Conservation (phyloP, 2,113 vertebrate species). For the Lipotes vexillifer region DNA sequence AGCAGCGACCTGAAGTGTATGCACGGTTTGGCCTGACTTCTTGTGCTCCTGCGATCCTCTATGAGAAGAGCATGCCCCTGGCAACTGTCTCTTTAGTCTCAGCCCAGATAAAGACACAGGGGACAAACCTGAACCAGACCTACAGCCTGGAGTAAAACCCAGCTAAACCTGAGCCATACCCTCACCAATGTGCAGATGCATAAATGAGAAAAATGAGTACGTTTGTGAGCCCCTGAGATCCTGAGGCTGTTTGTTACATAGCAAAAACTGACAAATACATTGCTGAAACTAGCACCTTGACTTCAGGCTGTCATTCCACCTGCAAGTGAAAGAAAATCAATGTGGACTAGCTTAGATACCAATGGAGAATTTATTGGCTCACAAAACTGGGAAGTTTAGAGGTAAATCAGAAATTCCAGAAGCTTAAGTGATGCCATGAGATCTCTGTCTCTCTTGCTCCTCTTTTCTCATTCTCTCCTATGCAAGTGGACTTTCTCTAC, state of each 20-base stretch:
- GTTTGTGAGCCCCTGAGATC: not conserved
- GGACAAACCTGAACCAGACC: not conserved
- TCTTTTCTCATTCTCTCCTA: not conserved
- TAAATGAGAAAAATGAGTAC: not conserved
- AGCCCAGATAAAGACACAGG: not conserved
- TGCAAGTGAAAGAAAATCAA: not conserved
- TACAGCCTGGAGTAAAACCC: not conserved
- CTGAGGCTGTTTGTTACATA: not conserved
- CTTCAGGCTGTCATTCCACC: not conserved
- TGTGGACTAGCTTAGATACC: not conserved
- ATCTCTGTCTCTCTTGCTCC: not conserved
- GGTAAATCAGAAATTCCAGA: not conserved
- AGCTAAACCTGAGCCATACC: too few species aligned
- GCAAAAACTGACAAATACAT: not conserved
- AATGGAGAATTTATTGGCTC: not conserved
- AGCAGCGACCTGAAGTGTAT: not conserved
- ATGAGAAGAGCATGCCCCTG: too few species aligned
- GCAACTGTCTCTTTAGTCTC: not conserved
- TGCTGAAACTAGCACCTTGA: fast-evolving
- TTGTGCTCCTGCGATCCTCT: not conserved
- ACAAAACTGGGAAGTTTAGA: not conserved
- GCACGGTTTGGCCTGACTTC: not conserved
- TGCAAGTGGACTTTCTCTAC: not conserved
- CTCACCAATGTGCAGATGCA: fast-evolving
- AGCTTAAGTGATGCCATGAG: not conserved